phyloP scores from a whole-genome alignment of 2,888 invertebrate species.

The Acleris holmiana region DNA sequence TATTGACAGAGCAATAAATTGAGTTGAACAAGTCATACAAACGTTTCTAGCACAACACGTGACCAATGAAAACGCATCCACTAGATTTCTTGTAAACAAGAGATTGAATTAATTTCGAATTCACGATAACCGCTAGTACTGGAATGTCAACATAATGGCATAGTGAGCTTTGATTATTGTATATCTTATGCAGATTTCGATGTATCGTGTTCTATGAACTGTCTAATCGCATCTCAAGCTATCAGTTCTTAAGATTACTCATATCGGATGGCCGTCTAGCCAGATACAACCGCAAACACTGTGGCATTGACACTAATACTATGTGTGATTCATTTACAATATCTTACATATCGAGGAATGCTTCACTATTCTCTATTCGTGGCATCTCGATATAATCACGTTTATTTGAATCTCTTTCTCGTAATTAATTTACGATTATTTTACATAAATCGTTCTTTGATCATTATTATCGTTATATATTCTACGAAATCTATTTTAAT shows the following conservation, averaged over 20 bases:
- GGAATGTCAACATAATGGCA: slow-evolving; percentile 35
- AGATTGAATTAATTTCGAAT: slow-evolving; percentile 38
- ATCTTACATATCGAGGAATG: slow-evolving; percentile 9
- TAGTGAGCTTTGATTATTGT: slow-evolving; percentile 26
- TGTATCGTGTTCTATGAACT: slow-evolving; percentile 33
- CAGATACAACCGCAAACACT: slow-evolving; percentile 69
- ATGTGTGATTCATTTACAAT: slow-evolving; percentile 41
- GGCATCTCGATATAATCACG: slow-evolving; percentile 6
- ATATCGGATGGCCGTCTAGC: slow-evolving; percentile 68
- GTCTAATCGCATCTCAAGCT: slow-evolving; percentile 45
- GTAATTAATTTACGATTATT: background rate
- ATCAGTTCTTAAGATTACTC: slow-evolving; percentile 46
- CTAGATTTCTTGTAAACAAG: slow-evolving; percentile 32
- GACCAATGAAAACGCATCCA: slow-evolving; percentile 22
- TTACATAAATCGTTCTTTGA: background rate
- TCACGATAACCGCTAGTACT: slow-evolving; percentile 29
- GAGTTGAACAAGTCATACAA: slow-evolving; percentile 5
- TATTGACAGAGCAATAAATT: slow-evolving; percentile 18
- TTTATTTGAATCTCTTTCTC: slow-evolving; percentile 2
- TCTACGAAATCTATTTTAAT: background rate
- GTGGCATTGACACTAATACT: slow-evolving; percentile 77
- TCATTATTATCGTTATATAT: background rate
- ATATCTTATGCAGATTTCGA: slow-evolving; percentile 36
- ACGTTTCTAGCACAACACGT: slow-evolving; percentile 29
- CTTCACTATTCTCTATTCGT: slow-evolving; percentile 4